Base-by-base conservation (phyloP, 2,113 vertebrate species). In the Tretioscincus oriximinensis region DNA sequence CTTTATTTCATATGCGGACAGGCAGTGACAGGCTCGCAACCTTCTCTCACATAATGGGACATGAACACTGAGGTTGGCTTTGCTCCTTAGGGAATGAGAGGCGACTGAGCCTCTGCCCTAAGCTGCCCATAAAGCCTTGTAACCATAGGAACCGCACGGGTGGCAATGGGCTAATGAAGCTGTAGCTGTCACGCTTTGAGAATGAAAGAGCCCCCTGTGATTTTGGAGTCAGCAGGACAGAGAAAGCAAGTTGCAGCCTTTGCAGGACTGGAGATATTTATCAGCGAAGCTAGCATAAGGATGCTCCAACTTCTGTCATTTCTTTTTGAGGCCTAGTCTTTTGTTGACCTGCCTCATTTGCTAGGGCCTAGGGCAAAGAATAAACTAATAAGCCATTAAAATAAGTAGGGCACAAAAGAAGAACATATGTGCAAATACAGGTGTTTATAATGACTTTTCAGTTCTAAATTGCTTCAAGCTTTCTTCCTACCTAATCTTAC, bases 101-200 rank as follows among this genome's bases (percentile, higher is more conserved):
- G 80, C 68, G 70, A 69, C 45, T 51, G 76, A 64, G 72, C 20
- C 41, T 73, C n/a, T 75, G 80, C 76, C 73, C 73, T 77, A 29
- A 47, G 61, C 78, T 85, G 74, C 68, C 21, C 28, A 21, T 58
- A 77, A 76, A 81, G 49, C 72, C n/a, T 61, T 80, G 73, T 77
- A 77, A 77, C 83, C 68, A 77, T 85, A 69, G 83, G 61, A 81
- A 81, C 83, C 31, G 74, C 47, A 81, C 35, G 69, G 68, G 49
- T 76, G 74, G 60, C 73, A 60, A 18, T 45, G 64, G 78, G 67
- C 78, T 77, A 72, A 85, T 67, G 78, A 77, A 81, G 82, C 82
- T 29, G 26, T 67, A 78, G 49, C 76, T 67, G 73, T 77, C 68
- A 66, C 35, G 67, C 67, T 76, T 49, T 1, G 49, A 81, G 73